Base-by-base conservation (phyloP, 2,888 invertebrate genomes). In the Nomada fabriciana region DNA sequence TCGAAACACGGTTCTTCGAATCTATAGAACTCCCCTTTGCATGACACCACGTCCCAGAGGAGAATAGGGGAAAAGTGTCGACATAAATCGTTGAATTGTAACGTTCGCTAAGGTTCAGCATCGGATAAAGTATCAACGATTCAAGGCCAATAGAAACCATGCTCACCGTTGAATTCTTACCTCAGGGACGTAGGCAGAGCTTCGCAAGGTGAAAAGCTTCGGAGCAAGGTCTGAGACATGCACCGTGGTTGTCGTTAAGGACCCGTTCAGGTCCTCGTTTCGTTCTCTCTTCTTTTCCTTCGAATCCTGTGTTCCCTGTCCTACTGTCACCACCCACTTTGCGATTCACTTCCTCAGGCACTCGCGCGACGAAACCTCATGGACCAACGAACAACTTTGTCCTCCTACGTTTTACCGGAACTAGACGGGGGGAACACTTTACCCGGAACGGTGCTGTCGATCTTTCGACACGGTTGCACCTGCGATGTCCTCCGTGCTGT, bases 151-250 rank as follows among this genome's bases (percentile, higher is more conserved):
- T 20, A 42, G 57, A 36, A 50, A 60, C 36, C 53, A 9, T 20
- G 20, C 20, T 47, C 47, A 47, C 15, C 11, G 11, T 47, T 18
- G 36, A 13, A 36, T 13, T 43, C 86, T 89, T 80, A 91, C 91
- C 92, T 91, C 91, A 91, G 90, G 89, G 84, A 90, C 82, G 92
- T 91, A 86, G 89, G 80, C 90, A 86, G 89, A 89, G 88, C 91
- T 89, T 89, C 87, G 88, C 86, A 87, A 87, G 86, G 82, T 83
- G 88, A 91, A 91, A 90, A 89, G 86, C 85, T 87, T 82, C 59
- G 67, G 74, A 83, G 81, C 89, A 80, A 71, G 87, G 83, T 86
- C 86, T 85, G 90, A 90, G 91, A 91, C 91, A 91, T 91, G 84
- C 91, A 91, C 90, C 85, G 90, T 85, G 81, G 83, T 89, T 84